Conservation (phyloP, 2,797 vertebrate species). For the Odontamblyopus lacepedii region DNA sequence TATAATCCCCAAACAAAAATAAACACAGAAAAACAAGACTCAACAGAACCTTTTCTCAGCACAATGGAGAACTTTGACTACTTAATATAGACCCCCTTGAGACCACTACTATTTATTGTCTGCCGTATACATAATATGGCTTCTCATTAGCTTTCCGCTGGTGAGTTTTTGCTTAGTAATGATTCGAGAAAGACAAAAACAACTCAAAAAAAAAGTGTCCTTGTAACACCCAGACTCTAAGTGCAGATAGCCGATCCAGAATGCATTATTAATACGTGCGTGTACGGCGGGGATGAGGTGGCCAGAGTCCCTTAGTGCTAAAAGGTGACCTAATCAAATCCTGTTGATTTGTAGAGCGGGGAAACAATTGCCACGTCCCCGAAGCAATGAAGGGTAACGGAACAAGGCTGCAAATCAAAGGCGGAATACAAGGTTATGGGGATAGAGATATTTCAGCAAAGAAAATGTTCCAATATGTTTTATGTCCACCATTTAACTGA, state of each 20-base stretch:
- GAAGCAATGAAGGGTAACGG: neutral
- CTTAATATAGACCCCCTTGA: neutral
- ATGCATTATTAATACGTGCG: neutral
- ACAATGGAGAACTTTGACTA: too few species aligned
- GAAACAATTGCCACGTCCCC: constrained; percentile 6
- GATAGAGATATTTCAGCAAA: too few species aligned
- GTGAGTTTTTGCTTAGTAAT: neutral
- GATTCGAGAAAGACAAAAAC: neutral
- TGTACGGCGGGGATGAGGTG: neutral
- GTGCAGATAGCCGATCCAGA: neutral
- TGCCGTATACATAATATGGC: neutral
- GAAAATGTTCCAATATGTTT: too few species aligned
- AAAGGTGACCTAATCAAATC: constrained; percentile 12
- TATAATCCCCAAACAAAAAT: too few species aligned
- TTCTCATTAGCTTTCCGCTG: constrained; percentile 8
- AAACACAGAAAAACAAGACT: neutral
- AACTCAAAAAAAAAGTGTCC: neutral
- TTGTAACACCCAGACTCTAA: neutral
- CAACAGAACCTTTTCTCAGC: neutral
- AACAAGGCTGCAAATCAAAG: constrained; percentile 1
- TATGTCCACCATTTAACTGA: too few species aligned
- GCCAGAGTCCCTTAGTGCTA: neutral
- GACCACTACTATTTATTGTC: neutral
- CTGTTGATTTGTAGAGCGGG: constrained; percentile 1
- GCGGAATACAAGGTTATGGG: neutral